These are phyloP conservation scores for Phorcus lineatus DNA, from an alignment of 2,888 invertebrate species.

Conservation along the genomic window DNA sequence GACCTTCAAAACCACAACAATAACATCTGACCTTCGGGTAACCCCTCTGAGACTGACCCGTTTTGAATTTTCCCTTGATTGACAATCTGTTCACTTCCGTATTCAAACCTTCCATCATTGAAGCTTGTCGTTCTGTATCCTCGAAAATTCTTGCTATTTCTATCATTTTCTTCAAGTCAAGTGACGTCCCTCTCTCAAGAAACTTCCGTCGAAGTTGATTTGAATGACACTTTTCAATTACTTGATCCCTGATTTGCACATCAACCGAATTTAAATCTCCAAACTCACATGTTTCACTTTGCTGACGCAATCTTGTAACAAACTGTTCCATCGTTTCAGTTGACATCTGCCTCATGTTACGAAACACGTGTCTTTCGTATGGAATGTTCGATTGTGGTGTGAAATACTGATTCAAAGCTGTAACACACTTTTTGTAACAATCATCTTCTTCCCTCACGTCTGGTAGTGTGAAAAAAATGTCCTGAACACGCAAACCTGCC, in stretches of 20 bases:
- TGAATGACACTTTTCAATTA: slow-evolving; percentile 14
- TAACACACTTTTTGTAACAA: neutral
- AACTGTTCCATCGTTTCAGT: slow-evolving; percentile 25
- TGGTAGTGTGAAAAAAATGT: slow-evolving; percentile 9
- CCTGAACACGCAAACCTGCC: slow-evolving; percentile 17
- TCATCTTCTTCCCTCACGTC: neutral
- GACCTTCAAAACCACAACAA: neutral
- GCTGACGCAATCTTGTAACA: slow-evolving; percentile 16
- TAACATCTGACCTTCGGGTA: neutral
- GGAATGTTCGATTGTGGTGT: slow-evolving; percentile 1
- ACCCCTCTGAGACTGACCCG: neutral
- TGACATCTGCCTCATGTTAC: neutral
- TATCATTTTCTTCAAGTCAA: slow-evolving; percentile 10
- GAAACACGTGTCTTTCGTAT: slow-evolving; percentile 26
- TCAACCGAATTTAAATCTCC: neutral
- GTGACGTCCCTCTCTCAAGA: neutral
- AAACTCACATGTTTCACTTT: slow-evolving; percentile 27
- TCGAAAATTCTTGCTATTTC: slow-evolving; percentile 10
- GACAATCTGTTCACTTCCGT: neutral
- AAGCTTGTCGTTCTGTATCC: slow-evolving; percentile 10
- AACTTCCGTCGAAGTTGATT: neutral
- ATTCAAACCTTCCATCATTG: neutral
- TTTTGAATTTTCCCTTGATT: neutral
- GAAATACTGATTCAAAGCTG: slow-evolving; percentile 13
- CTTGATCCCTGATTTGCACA: slow-evolving; percentile 24